These are phyloP conservation scores for Coenonympha arcania DNA, from an alignment of 2,888 invertebrate genomes.

Conservation along the genomic window DNA sequence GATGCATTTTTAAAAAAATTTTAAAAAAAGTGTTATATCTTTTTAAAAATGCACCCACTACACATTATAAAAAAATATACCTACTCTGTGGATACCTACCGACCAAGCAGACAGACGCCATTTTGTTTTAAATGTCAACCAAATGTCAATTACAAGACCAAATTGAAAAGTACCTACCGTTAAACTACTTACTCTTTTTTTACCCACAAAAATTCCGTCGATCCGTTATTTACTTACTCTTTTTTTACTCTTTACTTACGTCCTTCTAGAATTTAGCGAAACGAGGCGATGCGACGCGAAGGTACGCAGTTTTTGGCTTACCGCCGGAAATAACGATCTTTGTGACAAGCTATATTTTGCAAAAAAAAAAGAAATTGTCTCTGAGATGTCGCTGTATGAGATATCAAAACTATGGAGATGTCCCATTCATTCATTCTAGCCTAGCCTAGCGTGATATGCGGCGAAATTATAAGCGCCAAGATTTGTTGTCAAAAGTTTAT, in stretches of 20 bases:
- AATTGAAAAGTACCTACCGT: slow-evolving; percentile 48
- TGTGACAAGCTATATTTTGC: neutral
- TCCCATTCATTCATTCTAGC: too few relatives aligned
- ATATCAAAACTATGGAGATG: too few relatives aligned
- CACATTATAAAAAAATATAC: slow-evolving; percentile 19
- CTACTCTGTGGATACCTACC: slow-evolving; percentile 45
- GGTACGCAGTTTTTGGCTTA: slow-evolving; percentile 11
- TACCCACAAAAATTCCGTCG: slow-evolving; percentile 12
- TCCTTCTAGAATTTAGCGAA: slow-evolving; percentile 13
- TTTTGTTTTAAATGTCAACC: slow-evolving; percentile 15
- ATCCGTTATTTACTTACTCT: slow-evolving; percentile 3
- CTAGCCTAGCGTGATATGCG: too few relatives aligned
- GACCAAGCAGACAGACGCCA: slow-evolving; percentile 50
- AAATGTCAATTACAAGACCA: slow-evolving; percentile 6
- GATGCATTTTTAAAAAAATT: slow-evolving; percentile 6
- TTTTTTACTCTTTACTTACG: slow-evolving; percentile 15
- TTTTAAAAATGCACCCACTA: slow-evolving; percentile 7
- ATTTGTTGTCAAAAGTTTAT: too few relatives aligned
- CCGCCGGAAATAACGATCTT: neutral
- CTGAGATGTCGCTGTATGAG: too few relatives aligned
- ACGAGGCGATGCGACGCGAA: slow-evolving; percentile 20
- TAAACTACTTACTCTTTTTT: slow-evolving; percentile 27
- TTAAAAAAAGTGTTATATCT: slow-evolving; percentile 3
- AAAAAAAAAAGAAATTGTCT: too few relatives aligned
- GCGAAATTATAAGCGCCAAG: too few relatives aligned